Percentiles rank a stretch among this genome's conserved stretches.
Conservation (phyloP, 2,888 invertebrate genomes). For the Cosmia pyralina region DNA sequence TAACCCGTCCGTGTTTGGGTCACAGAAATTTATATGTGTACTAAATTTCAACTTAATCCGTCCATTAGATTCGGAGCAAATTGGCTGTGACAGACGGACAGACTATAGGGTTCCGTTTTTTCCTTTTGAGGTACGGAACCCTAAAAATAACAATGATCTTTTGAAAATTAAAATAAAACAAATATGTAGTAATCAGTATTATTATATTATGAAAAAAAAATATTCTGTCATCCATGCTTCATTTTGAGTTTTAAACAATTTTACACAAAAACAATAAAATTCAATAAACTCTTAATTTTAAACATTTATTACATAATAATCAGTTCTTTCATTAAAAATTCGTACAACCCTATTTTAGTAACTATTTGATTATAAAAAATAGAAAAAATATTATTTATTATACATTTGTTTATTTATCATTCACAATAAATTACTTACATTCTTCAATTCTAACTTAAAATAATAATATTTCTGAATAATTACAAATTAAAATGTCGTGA, state of each 20-base stretch:
- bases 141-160: accelerated
- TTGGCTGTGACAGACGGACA: too few species aligned
- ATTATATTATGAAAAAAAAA: constrained; percentile 63
- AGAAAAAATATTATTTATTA: constrained; percentile 42
- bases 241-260: constrained; percentile 60
- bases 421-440: constrained; percentile 75
- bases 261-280: constrained; percentile 69
- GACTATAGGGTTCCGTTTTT: too few species aligned
- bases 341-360: constrained; percentile 61
- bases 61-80: too few species aligned
- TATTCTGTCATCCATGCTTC: constrained; percentile 62
- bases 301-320: constrained; percentile 70
- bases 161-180: constrained; percentile 56
- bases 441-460: constrained; percentile 61
- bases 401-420: constrained; percentile 47
- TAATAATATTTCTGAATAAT: constrained; percentile 27
- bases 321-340: constrained; percentile 76
- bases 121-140: too few species aligned
- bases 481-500: constrained; percentile 24
- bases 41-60: too few species aligned
- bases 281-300: constrained; percentile 61
- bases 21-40: too few species aligned
- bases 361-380: constrained; percentile 57
- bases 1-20: too few species aligned
- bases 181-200: constrained; percentile 57